A percentile compares a stretch with the other conserved stretches of the same genome.
These are phyloP conservation scores for Lycocerus yunnanus DNA, from an alignment of 2,888 invertebrate genomes.

Conservation along the genomic window DNA sequence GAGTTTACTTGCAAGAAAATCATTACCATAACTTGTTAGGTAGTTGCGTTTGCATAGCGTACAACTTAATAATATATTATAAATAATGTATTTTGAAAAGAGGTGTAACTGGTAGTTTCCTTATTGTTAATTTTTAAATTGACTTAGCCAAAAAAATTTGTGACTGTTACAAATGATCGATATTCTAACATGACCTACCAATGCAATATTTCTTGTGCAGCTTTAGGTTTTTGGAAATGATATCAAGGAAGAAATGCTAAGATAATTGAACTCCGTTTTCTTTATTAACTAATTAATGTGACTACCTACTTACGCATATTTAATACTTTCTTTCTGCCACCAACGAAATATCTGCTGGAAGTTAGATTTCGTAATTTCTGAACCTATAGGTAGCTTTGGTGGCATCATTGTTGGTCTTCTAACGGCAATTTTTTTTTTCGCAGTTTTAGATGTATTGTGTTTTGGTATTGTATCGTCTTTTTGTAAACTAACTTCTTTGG, in stretches of 20 bases:
- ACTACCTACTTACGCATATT: conserved; percentile 50
- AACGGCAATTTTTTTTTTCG: background rate
- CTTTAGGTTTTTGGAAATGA: background rate
- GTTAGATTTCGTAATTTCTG: background rate
- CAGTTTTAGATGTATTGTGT: background rate
- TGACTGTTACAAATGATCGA: too few species aligned
- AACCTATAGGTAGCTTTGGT: background rate
- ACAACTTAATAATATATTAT: background rate
- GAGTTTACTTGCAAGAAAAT: background rate
- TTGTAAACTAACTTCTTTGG: background rate
- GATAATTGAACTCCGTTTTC: too few species aligned
- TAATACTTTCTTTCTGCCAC: conserved; percentile 48
- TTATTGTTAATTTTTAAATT: background rate
- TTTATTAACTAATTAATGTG: background rate
- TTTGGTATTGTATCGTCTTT: background rate
- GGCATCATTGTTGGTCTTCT: conserved; percentile 15
- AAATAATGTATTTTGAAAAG: background rate
- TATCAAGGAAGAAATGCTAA: too few species aligned
- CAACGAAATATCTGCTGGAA: conserved; percentile 35
- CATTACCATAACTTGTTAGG: background rate
- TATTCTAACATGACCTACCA: background rate
- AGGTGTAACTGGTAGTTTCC: background rate
- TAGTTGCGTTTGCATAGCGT: background rate
- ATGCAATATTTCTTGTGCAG: background rate
- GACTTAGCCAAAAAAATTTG: background rate